Evolutionary conservation across 2,113 vertebrate species (phyloP).

Genomic region (Albula goreensis): DNA sequence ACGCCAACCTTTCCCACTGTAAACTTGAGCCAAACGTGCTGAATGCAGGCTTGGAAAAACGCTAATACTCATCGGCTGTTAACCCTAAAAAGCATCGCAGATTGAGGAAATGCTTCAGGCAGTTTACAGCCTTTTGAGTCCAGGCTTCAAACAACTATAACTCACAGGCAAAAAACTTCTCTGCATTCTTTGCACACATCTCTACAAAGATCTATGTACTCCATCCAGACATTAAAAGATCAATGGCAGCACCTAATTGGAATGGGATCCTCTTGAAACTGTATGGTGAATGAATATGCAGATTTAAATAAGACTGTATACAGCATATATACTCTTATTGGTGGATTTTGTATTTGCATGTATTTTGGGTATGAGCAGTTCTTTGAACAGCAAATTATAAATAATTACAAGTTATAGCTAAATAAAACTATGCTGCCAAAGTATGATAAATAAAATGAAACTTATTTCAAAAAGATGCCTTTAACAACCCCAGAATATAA

Average conservation of each 20-base stretch:
- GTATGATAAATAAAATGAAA: no score
- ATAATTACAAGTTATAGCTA: no score
- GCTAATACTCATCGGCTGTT: conserved; percentile 35
- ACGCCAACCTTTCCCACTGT: conserved; percentile 38
- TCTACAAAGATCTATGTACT: neutral
- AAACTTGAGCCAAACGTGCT: neutral
- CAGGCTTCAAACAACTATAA: neutral
- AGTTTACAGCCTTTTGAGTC: conserved; percentile 39
- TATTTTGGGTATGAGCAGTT: neutral
- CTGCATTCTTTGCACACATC: neutral
- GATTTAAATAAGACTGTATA: neutral
- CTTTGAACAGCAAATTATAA: no score
- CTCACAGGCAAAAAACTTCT: neutral
- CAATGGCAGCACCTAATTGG: neutral
- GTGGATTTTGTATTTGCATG: neutral
- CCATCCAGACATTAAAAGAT: neutral
- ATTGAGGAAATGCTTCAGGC: conserved; percentile 36
- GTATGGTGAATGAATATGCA: neutral
- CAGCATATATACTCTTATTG: neutral
- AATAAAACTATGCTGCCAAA: no score
- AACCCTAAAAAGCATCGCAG: conserved; percentile 48
- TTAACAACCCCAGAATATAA: neutral
- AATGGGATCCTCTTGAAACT: neutral
- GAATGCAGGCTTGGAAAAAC: neutral
- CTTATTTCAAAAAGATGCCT: neutral